These are phyloP conservation scores for Heterodera schachtii DNA, from an alignment of 1,140 invertebrate species.

Conservation along the genomic window DNA sequence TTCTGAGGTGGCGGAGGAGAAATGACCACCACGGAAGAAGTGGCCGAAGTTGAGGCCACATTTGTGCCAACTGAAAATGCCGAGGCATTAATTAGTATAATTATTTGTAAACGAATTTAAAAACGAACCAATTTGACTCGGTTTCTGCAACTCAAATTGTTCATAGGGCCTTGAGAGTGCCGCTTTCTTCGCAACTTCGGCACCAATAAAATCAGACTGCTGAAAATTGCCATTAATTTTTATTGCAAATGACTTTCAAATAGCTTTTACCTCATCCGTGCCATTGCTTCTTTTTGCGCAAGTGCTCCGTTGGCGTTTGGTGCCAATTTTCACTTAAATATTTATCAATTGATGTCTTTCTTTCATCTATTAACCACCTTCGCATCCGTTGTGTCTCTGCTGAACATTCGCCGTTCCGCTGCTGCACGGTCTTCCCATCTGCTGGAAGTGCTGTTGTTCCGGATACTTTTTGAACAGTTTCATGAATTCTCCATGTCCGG, in stretches of 20 bases:
- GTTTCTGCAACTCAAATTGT: not conserved
- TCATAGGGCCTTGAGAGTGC: not conserved
- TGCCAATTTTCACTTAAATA: not conserved
- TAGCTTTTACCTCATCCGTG: not conserved
- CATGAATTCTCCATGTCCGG: conserved; percentile 6
- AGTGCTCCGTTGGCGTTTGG: not conserved
- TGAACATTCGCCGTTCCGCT: not conserved
- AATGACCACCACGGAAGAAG: not conserved
- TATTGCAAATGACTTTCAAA: not conserved
- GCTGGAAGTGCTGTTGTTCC: conserved; percentile 15
- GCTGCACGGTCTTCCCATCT: conserved; percentile 6
- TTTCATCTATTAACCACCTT: not conserved
- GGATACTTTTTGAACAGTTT: conserved; percentile 23
- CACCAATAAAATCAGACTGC: not conserved
- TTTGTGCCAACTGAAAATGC: not conserved
- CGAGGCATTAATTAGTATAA: too few relatives aligned
- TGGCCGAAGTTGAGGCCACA: not conserved
- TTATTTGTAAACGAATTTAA: too few relatives aligned
- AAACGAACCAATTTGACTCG: not conserved
- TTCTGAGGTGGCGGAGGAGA: not conserved
- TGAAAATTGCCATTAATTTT: not conserved
- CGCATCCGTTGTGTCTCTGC: not conserved
- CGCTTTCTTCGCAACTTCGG: not conserved
- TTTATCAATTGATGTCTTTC: not conserved
- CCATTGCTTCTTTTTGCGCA: not conserved